Conservation (phyloP, 2,888 invertebrate species). For the Iselma pallidipennis region DNA sequence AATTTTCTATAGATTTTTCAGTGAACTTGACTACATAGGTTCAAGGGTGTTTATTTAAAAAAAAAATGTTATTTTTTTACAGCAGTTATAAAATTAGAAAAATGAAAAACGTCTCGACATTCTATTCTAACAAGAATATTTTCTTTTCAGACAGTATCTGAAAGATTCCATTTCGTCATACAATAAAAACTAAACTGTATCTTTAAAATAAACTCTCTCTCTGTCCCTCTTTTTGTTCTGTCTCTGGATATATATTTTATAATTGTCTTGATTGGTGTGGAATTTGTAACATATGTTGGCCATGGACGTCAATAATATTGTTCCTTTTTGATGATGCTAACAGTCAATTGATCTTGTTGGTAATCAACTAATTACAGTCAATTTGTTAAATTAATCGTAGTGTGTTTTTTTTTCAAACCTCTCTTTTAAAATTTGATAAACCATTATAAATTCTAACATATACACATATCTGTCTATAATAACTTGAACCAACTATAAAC, state of each 20-base stretch:
- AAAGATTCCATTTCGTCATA: too few species aligned
- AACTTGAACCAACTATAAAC: too few species aligned
- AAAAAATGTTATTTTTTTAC: neutral
- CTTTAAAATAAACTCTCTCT: too few species aligned
- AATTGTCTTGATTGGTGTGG: slow-evolving; percentile 27
- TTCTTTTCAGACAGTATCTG: too few species aligned
- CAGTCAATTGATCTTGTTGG: neutral
- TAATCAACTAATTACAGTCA: slow-evolving; percentile 1
- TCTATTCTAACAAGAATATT: too few species aligned
- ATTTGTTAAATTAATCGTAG: neutral
- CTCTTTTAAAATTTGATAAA: too few species aligned
- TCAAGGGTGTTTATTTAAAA: neutral
- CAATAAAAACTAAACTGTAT: too few species aligned
- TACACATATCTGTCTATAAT: too few species aligned
- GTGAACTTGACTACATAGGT: slow-evolving; percentile 1
- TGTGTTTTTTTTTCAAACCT: too few species aligned
- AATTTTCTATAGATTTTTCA: neutral
- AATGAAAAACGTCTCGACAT: too few species aligned
- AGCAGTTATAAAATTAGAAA: neutral
- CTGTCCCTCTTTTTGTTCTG: neutral
- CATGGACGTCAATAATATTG: slow-evolving; percentile 22
- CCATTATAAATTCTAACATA: too few species aligned
- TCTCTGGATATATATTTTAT: slow-evolving; percentile 11
- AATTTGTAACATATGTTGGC: slow-evolving; percentile 24
- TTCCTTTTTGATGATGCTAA: slow-evolving; percentile 11